These are phyloP conservation scores for Periparus ater DNA, from an alignment of 2,797 vertebrate species.

Conservation along the genomic window DNA sequence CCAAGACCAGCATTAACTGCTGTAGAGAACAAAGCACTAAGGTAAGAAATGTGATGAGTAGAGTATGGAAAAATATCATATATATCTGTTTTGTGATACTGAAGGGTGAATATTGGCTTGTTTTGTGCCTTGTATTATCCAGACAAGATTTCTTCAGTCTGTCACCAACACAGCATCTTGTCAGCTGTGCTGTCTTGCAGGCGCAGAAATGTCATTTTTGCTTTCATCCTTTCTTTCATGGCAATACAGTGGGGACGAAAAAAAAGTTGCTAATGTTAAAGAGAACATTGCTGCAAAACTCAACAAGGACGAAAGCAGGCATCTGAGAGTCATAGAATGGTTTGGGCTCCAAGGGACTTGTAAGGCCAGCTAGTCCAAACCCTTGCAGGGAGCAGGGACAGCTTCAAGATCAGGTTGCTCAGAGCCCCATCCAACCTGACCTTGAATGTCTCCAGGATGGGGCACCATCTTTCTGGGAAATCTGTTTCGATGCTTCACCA, in stretches of 20 bases:
- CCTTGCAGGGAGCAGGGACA: background rate
- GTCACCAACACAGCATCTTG: background rate
- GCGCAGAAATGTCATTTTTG: background rate
- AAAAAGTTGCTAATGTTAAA: background rate
- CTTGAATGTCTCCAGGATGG: background rate
- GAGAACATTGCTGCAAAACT: background rate
- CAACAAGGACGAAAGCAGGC: background rate
- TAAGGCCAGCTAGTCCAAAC: background rate
- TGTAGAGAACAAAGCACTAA: background rate
- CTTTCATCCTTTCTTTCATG: background rate
- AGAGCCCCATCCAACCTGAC: background rate
- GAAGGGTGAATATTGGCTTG: background rate
- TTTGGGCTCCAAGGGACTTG: background rate
- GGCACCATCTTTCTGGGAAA: background rate
- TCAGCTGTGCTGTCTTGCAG: background rate
- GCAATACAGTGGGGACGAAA: background rate
- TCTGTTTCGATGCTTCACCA: background rate
- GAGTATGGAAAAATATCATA: background rate
- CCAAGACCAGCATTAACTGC: background rate
- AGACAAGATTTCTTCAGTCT: conserved; percentile 20
- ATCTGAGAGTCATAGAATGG: background rate
- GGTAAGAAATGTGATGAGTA: background rate
- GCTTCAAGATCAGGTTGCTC: background rate
- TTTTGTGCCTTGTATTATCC: background rate
- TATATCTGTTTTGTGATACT: background rate